phyloP scores from a whole-genome alignment of 2,113 vertebrate genomes.

The Pangasianodon hypophthalmus region DNA sequence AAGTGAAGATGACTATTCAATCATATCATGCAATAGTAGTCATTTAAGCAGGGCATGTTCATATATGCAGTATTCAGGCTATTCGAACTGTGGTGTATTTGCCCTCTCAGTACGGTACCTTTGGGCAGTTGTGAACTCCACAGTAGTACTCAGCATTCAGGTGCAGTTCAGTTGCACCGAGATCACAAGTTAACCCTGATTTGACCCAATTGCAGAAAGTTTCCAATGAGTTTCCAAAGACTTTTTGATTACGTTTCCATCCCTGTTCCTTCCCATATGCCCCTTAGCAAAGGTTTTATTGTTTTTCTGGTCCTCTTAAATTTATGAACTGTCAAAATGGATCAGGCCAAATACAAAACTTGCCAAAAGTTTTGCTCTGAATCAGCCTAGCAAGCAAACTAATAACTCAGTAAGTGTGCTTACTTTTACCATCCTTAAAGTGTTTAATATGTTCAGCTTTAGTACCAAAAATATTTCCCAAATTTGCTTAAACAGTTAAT shows the following conservation, averaged over 20 bases:
- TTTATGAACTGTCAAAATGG: constrained; percentile 16
- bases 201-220: neutral
- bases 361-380: constrained; percentile 2
- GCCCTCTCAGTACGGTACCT: neutral
- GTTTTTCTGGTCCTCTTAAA: constrained; percentile 20
- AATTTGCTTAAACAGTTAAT: neutral
- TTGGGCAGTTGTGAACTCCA: neutral
- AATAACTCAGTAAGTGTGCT: neutral
- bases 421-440: neutral
- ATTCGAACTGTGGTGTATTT: neutral
- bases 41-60: neutral
- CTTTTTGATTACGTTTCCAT: neutral
- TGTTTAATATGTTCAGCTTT: neutral
- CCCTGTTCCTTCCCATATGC: neutral
- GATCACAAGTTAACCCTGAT: neutral
- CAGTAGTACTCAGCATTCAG: neutral
- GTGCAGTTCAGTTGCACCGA: neutral
- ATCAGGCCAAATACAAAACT: constrained; percentile 2
- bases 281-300: constrained; percentile 12
- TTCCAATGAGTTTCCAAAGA: constrained; percentile 10
- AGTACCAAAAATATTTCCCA: neutral
- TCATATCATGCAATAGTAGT: neutral
- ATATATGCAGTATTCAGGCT: neutral
- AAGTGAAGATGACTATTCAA: constrained; percentile 12
- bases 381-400: neutral